These are phyloP conservation scores for Potorous gilbertii DNA, from an alignment of 2,797 vertebrate genomes.

Conservation along the genomic window DNA sequence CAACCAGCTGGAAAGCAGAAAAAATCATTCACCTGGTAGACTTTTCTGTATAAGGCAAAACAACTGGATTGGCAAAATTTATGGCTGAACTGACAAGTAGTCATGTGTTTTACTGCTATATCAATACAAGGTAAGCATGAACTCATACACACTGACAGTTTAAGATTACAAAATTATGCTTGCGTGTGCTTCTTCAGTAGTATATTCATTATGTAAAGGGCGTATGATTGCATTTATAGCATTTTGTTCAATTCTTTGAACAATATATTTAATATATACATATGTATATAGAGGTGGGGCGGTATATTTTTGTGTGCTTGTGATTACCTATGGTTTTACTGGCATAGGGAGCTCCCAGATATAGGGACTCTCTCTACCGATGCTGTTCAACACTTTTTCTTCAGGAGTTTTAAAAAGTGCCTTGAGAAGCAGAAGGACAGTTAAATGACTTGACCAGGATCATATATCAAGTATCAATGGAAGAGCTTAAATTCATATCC, in stretches of 20 bases:
- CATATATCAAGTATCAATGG: not conserved
- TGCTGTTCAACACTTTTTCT: not conserved
- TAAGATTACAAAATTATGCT: not conserved
- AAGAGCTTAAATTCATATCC: not conserved
- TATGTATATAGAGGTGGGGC: not conserved
- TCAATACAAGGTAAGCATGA: not conserved
- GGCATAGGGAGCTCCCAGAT: not conserved
- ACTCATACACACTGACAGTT: not conserved
- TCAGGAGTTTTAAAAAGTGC: not conserved
- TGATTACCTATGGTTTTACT: not conserved
- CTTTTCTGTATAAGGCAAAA: not conserved
- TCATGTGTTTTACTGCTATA: not conserved
- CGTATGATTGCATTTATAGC: not conserved
- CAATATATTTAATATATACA: not conserved
- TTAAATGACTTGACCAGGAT: not conserved
- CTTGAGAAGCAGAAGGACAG: rapidly evolving
- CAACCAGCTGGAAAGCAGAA: not conserved
- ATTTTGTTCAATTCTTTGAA: not conserved
- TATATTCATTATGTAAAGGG: not conserved
- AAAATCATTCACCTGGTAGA: not conserved
- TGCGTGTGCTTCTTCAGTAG: not conserved
- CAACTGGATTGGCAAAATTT: conserved; percentile 12
- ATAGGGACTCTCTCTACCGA: not conserved
- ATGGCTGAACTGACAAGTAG: not conserved
- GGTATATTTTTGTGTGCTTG: not conserved